Evolutionary conservation across 2,888 invertebrate genomes (phyloP), one percentile per base, ranked within the genome.

Genomic region (Drosophila heteroneura): DNA sequence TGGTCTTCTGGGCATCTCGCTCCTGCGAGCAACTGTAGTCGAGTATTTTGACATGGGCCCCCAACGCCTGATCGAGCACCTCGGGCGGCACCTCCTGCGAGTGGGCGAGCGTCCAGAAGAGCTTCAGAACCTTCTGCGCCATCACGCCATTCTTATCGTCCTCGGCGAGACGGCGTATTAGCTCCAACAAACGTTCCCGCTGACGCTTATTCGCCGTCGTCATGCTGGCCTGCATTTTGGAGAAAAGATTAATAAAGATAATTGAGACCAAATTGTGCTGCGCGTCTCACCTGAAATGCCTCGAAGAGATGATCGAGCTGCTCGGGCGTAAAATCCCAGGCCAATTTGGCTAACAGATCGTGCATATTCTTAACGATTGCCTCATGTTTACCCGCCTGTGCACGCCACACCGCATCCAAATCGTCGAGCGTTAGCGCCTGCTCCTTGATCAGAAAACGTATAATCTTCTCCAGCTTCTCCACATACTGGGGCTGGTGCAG

Each of bases 71-170:
- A 93, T 99, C 99, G 95, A 99, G 97, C 75, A 99, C 99, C 94
- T 99, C 99, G 3, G 98, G 98, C 70, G 98, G 97, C 67, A 99
- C 98, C 94, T 99, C 99, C 87, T 98, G 97, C 63, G 98, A 98
- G 94, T 99, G 98, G 7, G 99, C 98, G 92, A 99, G 94, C 92
- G 98, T 98, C 99, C 99, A 99, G 93, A 99, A 97, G 53, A 99
- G 94, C 74, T 97, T 97, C 86, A 99, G 94, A 58, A 98, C 98
- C 95, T 99, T 99, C 93, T 98, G 97, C 54, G 99, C 99, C 99
- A 99, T 99, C 14, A 99, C 98, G 60, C 99, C 99, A 93, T 99
- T 98, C 93, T 99, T 99, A 93, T 99, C 99, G 93, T 99, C 99
- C 94, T 99, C 99, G 5, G 99, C 99, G 74, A 99, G 94, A 82